Evolutionary conservation across 2,797 vertebrate genomes (phyloP).

Genomic region (Rhincodon typus): DNA sequence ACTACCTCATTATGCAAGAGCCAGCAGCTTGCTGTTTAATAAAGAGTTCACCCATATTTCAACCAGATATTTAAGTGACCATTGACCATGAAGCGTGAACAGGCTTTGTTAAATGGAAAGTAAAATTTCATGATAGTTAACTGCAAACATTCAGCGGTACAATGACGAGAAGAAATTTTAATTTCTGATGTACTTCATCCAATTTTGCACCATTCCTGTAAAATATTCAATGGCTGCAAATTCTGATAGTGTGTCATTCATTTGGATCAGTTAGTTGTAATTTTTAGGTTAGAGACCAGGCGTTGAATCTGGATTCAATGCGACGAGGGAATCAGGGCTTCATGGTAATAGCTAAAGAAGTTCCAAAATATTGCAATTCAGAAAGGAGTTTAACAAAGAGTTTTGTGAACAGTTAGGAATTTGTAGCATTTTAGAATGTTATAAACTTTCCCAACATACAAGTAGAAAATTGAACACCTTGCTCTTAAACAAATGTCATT

Average conservation of each 20-base stretch:
- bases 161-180: background rate
- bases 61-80: background rate
- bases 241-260: background rate
- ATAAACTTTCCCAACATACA: background rate
- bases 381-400: background rate
- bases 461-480: background rate
- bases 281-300: background rate
- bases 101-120: background rate
- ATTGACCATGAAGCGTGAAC: background rate
- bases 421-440: too few relatives aligned
- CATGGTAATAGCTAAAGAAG: background rate
- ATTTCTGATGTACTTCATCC: background rate
- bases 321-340: background rate
- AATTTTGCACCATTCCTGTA: background rate
- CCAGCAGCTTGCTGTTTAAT: conserved; percentile 14
- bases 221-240: background rate
- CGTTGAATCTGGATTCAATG: background rate
- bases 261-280: background rate
- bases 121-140: background rate
- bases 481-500: background rate
- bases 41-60: background rate
- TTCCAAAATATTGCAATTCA: background rate
- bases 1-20: background rate
- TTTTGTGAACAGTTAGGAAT: background rate
- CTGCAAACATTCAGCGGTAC: background rate